Conservation (phyloP, 1,140 invertebrate genomes). For the Diorhabda sublineata region DNA sequence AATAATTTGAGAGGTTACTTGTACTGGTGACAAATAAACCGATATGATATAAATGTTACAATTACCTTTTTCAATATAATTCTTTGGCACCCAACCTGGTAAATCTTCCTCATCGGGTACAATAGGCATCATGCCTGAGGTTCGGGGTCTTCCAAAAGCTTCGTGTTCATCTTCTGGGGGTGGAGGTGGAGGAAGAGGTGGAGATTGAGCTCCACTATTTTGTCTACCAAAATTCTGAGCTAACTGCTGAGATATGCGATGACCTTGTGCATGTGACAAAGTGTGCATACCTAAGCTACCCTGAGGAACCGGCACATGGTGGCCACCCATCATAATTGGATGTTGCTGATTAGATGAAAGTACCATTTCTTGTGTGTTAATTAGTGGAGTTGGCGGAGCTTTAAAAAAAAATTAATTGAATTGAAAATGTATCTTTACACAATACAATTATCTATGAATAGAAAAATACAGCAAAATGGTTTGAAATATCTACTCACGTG, state of each 20-base stretch:
- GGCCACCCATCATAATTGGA: constrained; percentile 40
- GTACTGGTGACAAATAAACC: no score
- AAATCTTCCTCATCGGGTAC: constrained; percentile 82
- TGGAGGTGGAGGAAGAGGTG: constrained; percentile 82
- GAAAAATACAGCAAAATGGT: no score
- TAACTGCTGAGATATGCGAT: constrained; percentile 33
- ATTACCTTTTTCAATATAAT: constrained; percentile 94
- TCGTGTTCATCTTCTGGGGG: constrained; percentile 71
- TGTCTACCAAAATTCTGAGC: constrained; percentile 23
- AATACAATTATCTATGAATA: neutral
- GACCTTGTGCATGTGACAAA: constrained; percentile 49
- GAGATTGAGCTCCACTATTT: constrained; percentile 64
- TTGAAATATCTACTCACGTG: constrained; percentile 58
- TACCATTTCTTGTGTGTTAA: constrained; percentile 53
- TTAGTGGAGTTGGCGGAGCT: constrained; percentile 76
- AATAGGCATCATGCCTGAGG: constrained; percentile 65
- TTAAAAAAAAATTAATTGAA: constrained; percentile 20
- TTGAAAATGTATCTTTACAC: neutral
- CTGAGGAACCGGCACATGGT: constrained; percentile 43
- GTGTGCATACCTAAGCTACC: constrained; percentile 51
- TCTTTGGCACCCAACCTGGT: constrained; percentile 88
- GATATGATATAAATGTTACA: no score
- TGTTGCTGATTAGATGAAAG: constrained; percentile 39
- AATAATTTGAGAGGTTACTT: no score
- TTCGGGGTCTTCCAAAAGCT: constrained; percentile 64